Evolutionary conservation across 2,888 invertebrate genomes (phyloP).

Genomic region (Anodontia alba): DNA sequence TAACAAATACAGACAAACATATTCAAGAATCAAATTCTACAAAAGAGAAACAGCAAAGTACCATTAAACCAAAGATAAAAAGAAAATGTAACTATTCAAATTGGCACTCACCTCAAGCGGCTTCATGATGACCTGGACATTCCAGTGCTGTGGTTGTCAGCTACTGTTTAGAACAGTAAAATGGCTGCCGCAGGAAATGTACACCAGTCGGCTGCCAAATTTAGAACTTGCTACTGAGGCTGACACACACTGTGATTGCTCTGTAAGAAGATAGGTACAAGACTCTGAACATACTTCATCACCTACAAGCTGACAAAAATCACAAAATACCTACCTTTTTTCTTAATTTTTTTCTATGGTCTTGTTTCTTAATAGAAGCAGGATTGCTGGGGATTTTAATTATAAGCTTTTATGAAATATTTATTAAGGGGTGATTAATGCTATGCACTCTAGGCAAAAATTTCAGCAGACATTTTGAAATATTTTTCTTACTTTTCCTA

Average conservation of each 20-base stretch:
- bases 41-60: no score
- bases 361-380: no score
- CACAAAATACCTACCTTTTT: neutral
- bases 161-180: conserved; percentile 7
- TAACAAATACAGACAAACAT: neutral
- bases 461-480: no score
- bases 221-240: conserved; percentile 8
- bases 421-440: no score
- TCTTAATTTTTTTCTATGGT: no score
- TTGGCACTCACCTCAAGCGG: conserved; percentile 50
- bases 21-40: neutral
- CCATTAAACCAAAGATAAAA: neutral
- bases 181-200: conserved; percentile 16
- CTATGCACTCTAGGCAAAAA: no score
- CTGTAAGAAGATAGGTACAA: conserved; percentile 20
- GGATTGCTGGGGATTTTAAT: no score
- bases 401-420: no score
- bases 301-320: conserved; percentile 12
- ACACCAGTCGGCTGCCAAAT: conserved; percentile 11
- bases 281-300: conserved; percentile 13
- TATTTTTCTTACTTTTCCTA: no score
- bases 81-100: conserved; percentile 5
- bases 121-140: conserved; percentile 56
- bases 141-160: conserved; percentile 26
- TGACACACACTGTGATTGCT: conserved; percentile 18